These are phyloP conservation scores for Gobiocypris rarus DNA, from an alignment of 2,113 vertebrate species.

Conservation along the genomic window DNA sequence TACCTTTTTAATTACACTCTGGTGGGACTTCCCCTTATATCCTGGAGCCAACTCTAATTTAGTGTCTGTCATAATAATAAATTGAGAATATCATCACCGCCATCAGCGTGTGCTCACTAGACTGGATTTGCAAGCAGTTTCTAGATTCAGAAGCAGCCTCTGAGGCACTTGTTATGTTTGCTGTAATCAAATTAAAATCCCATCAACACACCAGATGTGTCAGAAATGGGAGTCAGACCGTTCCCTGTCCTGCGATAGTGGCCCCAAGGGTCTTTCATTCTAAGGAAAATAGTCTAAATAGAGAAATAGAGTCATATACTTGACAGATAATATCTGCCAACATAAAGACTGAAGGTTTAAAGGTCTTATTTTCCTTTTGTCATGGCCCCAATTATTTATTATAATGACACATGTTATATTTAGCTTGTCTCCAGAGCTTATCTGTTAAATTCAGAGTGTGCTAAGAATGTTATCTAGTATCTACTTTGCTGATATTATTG, in stretches of 20 bases:
- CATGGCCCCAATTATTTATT: not conserved
- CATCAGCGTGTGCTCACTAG: conserved; percentile 46
- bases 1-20: conserved; percentile 72
- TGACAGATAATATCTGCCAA: conserved; percentile 10
- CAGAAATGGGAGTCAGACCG: conserved; percentile 21
- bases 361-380: conserved; percentile 8
- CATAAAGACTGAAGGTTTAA: not conserved
- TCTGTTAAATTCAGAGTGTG: not conserved
- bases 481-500: not conserved
- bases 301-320: not conserved
- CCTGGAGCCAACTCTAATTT: conserved; percentile 60
- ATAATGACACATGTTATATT: conserved; percentile 28
- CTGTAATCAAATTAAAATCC: conserved; percentile 60
- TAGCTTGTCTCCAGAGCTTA: conserved; percentile 1
- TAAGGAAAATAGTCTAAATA: not conserved
- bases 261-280: conserved; percentile 20
- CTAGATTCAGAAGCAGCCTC: conserved; percentile 48
- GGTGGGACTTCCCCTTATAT: conserved; percentile 58
- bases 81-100: conserved; percentile 59
- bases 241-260: conserved; percentile 17
- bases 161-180: conserved; percentile 45
- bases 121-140: conserved; percentile 37
- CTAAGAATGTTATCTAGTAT: not conserved
- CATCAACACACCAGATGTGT: conserved; percentile 53
- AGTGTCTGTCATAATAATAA: conserved; percentile 64